Percentiles rank a stretch among this genome's conserved stretches.
Evolutionary conservation across 2,113 vertebrate species (phyloP).

Genomic region (Alligator sinensis): DNA sequence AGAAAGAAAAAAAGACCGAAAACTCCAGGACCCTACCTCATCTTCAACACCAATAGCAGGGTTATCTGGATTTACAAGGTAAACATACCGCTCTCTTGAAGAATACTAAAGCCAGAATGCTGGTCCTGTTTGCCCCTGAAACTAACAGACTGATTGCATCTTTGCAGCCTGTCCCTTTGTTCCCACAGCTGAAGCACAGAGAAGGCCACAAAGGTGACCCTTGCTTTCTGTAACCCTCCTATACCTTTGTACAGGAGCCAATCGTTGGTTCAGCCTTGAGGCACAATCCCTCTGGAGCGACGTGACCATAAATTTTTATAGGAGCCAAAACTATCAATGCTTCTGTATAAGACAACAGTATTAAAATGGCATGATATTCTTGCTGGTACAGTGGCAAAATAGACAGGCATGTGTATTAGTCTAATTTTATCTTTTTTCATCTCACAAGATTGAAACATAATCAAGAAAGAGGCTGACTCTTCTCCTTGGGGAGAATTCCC

Average conservation of each 20-base stretch:
- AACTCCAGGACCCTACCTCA: background rate
- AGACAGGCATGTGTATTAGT: background rate
- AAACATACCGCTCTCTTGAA: background rate
- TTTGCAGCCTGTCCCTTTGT: background rate
- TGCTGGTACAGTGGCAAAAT: background rate
- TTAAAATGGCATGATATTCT: background rate
- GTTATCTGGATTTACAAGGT: background rate
- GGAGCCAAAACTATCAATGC: background rate
- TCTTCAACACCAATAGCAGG: background rate
- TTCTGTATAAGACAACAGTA: background rate
- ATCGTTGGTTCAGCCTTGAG: background rate
- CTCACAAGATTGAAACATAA: conserved; percentile 36
- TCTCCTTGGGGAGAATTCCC: conserved; percentile 67
- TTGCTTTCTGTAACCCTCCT: background rate
- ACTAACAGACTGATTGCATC: background rate
- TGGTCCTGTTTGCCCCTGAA: background rate
- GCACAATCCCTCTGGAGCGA: background rate
- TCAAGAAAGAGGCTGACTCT: conserved; percentile 49
- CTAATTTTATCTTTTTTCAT: conserved; percentile 52
- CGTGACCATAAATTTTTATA: background rate
- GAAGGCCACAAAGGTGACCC: background rate
- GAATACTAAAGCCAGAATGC: background rate
- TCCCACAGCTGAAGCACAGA: background rate
- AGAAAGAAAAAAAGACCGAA: background rate
- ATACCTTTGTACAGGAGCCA: background rate